Base-by-base conservation (phyloP, 2,888 invertebrate species). In the Eupithecia dodoneata region DNA sequence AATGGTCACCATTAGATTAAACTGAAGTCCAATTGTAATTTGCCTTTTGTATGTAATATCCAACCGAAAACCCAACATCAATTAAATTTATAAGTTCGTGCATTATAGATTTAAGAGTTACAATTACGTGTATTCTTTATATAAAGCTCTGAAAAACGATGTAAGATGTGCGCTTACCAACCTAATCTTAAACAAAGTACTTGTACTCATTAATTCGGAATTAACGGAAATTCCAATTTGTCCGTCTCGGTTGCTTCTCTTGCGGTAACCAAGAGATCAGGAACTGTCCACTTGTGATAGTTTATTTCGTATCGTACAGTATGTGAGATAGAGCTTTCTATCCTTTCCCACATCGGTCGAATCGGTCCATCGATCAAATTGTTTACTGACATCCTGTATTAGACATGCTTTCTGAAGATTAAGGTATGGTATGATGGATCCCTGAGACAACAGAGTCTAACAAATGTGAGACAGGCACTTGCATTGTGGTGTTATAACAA, bases 181-280 rank as follows among this genome's bases (percentile, higher is more conserved):
- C 67, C 66, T 63, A 30, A 75, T 75, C 72, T 78, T 77, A 71
- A 73, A 67, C 73, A 63, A 76, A 72, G 72, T 72, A 79, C 66
- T 81, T 82, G 70, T 63, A 63, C 30, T 18, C 81, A 81, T 85
- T 85, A 84, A 87, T 87, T 86, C 80, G 79, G 82, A 86, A 84
- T 84, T 86, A 89, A 86, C 93, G 94, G 94, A 94, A 90, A 92
- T 88, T 88, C 87, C 94, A 93, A 94, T 93, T 93, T 88, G 81
- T 88, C 76, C 85, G 84, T 88, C 89, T 91, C 87, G 81, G 83
- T 81, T 83, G 81, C 86, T 81, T 84, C 81, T 87, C 87, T 92
- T 91, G 88, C 87, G 83, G 87, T 90, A 91, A 87, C 87, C 82
- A 87, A 79, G 83, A 86, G 86, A 89, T 87, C 90, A 90, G 92